Percentiles rank a stretch among this genome's conserved stretches.
Evolutionary conservation across 2,113 vertebrate species (phyloP).

Genomic region (Oenanthe oenanthe): DNA sequence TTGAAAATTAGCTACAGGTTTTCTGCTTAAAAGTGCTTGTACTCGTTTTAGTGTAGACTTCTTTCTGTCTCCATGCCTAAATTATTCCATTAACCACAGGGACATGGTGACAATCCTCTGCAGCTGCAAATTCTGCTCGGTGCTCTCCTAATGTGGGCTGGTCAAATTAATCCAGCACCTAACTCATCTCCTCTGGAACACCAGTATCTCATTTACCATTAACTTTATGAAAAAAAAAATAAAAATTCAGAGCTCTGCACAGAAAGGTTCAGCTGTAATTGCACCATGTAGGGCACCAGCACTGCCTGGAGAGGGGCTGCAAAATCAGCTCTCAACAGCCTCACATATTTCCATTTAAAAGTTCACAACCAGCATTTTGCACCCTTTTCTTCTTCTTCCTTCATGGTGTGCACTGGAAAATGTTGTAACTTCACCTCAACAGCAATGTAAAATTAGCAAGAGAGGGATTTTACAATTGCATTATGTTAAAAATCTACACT

Average conservation of each 20-base stretch:
- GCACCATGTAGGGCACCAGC: background rate
- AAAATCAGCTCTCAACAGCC: background rate
- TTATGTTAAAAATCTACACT: background rate
- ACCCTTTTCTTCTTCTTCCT: background rate
- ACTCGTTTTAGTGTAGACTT: slow-evolving; percentile 45
- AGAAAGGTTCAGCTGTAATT: background rate
- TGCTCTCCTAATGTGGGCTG: background rate
- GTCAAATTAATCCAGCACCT: background rate
- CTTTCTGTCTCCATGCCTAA: slow-evolving; percentile 31
- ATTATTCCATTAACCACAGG: slow-evolving; percentile 50
- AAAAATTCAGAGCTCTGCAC: background rate
- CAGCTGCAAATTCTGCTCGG: slow-evolving; percentile 23
- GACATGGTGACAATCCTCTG: background rate
- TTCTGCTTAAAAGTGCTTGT: slow-evolving; percentile 51
- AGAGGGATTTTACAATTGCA: background rate
- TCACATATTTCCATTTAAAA: background rate
- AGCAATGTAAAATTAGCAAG: background rate
- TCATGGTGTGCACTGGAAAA: background rate
- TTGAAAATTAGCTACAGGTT: slow-evolving; percentile 67
- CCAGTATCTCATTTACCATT: slow-evolving; percentile 1
- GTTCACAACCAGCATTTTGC: background rate
- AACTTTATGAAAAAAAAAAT: background rate
- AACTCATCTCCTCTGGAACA: background rate
- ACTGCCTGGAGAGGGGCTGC: background rate
- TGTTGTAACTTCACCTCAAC: background rate